These are phyloP conservation scores for Drosophila atroscutellata DNA, from an alignment of 2,888 invertebrate species.

Conservation along the genomic window DNA sequence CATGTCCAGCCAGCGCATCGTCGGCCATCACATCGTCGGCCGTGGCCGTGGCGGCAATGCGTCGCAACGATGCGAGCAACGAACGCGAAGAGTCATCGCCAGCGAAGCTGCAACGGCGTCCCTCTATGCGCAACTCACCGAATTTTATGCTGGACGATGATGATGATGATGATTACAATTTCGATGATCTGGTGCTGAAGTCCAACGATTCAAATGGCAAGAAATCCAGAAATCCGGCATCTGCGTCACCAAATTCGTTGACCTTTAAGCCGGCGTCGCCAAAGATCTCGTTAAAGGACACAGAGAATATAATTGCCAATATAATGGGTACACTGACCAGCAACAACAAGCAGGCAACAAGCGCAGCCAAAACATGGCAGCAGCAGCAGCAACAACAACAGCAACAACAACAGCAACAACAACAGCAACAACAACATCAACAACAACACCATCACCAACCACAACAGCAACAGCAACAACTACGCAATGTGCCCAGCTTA, in stretches of 20 bases:
- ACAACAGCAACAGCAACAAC: constrained; percentile 1
- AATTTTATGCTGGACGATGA: constrained; percentile 87
- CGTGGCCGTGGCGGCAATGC: constrained; percentile 14
- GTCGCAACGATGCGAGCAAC: constrained; percentile 32
- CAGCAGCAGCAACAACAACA: constrained; percentile 2
- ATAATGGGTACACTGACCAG: constrained; percentile 87
- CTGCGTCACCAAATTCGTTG: constrained; percentile 69
- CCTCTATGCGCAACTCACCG: constrained; percentile 72
- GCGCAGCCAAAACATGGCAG: constrained; percentile 27
- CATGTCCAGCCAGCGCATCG: constrained; percentile 3
- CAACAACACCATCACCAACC: no score
- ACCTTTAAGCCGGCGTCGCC: constrained; percentile 80
- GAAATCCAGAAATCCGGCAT: constrained; percentile 26
- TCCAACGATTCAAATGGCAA: constrained; percentile 68
- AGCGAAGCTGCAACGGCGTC: constrained; percentile 27
- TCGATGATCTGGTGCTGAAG: constrained; percentile 88
- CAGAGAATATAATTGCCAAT: constrained; percentile 88
- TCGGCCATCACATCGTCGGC: background rate
- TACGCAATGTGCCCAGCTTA: constrained; percentile 3
- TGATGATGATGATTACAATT: constrained; percentile 93
- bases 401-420: no score
- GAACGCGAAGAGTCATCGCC: constrained; percentile 31
- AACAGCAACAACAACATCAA: no score
- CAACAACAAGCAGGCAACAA: constrained; percentile 38
- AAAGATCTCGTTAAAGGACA: constrained; percentile 85